Base-by-base conservation (phyloP, 2,888 invertebrate genomes). In the Alsophila aescularia region DNA sequence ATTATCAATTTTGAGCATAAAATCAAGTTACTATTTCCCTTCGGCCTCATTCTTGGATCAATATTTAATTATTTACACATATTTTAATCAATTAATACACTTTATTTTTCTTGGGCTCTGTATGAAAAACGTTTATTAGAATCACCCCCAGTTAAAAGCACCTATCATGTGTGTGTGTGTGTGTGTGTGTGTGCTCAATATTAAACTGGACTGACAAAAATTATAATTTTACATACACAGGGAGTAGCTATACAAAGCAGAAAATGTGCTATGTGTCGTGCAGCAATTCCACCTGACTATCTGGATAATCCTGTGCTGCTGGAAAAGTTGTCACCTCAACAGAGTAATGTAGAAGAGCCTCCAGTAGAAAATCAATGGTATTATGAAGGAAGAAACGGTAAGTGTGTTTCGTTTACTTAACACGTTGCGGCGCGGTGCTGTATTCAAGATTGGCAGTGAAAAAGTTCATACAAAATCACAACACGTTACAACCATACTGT, bases 331-430 rank as follows among this genome's bases (percentile, higher is more conserved):
- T 58, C 72, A 51, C 47, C 63, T 29, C 72, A 73, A 24, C 72
- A 76, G 58, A 64, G 60, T 31, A 60, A 79, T 29, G 54, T 69
- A 31, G 86, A 86, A 59, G 81, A 90, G 34, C 86, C 90, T 5
- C 93, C 95, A 70, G 95, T 95, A 72, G 95, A 94, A 18, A 96
- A 95, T 73, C 97, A 97, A 73, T 99, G 98, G 98, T 99, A 96
- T 86, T 99, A 99, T 80, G 98, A 98, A 90, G 98, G 98, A 16
- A 92, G 96, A 71, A 97, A 97, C 93, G 97, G 97, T 97, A 93
- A 93, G 91, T 79, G 45, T 16, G 35, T 40, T 39, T 12, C 7
- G 16, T 39, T 18, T 21, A 21, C n/a, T 16, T 10, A 5, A n/a
- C n/a, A n/a, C n/a, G n/a, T n/a, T n/a, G n/a, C n/a, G n/a, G n/a